phyloP scores from a whole-genome alignment of 2,113 vertebrate genomes.

The Podarcis raffonei region DNA sequence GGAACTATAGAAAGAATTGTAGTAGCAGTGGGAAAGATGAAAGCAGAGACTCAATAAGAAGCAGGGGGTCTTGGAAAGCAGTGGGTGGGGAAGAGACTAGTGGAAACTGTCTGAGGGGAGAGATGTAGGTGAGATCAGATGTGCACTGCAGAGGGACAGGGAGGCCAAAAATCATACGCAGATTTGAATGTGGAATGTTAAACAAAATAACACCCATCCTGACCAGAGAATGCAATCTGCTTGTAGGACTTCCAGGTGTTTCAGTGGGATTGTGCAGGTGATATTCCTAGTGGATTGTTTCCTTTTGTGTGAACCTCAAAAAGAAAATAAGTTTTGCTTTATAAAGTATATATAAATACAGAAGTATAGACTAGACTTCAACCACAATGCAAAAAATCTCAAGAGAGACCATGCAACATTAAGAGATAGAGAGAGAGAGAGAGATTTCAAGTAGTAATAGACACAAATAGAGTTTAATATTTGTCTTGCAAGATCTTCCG shows the following conservation, averaged over 20 bases:
- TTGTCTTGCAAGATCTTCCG: constrained; percentile 35
- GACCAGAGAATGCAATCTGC: neutral
- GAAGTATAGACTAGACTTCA: constrained; percentile 27
- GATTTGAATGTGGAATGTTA: neutral
- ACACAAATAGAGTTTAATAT: constrained; percentile 60
- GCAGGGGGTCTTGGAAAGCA: neutral
- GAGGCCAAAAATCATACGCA: neutral
- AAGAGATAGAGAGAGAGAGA: constrained; percentile 18
- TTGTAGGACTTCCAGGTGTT: neutral
- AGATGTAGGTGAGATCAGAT: neutral
- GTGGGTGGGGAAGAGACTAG: neutral
- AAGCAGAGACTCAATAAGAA: neutral
- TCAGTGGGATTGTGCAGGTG: neutral
- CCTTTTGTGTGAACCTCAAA: neutral
- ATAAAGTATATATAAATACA: constrained; percentile 52
- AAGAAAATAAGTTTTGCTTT: constrained; percentile 49
- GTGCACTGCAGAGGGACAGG: neutral
- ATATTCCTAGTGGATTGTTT: neutral
- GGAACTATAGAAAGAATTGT: no score
- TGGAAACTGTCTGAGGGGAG: neutral
- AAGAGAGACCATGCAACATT: constrained; percentile 46
- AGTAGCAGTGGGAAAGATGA: neutral
- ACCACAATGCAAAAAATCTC: constrained; percentile 25
- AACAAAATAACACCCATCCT: neutral
- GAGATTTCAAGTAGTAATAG: constrained; percentile 64